Percentiles rank a stretch among this genome's conserved stretches.
phyloP scores from a whole-genome alignment of 2,113 vertebrate genomes.

The Pandion haliaetus region DNA sequence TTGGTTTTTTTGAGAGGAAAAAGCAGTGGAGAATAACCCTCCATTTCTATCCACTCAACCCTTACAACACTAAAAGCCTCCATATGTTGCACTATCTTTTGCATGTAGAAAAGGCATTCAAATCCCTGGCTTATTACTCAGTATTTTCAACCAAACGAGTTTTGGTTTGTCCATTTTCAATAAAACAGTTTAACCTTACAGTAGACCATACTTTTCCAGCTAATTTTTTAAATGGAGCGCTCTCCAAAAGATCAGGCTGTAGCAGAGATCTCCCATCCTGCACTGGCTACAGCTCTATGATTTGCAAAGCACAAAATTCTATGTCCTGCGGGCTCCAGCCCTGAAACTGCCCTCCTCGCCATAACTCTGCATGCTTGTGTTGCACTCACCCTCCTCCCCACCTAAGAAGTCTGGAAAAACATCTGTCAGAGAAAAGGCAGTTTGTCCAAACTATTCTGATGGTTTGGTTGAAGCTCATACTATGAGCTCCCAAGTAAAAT shows the following conservation, averaged over 20 bases:
- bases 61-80: neutral
- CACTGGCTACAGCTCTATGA: neutral
- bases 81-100: neutral
- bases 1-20: neutral
- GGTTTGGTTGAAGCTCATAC: neutral
- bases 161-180: neutral
- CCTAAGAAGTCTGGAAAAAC: neutral
- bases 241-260: neutral
- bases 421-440: neutral
- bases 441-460: neutral
- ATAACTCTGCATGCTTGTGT: rapidly evolving
- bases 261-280: neutral
- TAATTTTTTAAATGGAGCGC: neutral
- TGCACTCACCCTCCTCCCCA: neutral
- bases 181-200: neutral
- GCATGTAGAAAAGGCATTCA: neutral
- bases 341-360: too few species aligned
- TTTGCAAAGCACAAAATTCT: neutral
- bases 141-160: neutral
- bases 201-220: neutral
- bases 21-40: neutral
- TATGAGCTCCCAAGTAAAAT: neutral
- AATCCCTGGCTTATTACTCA: neutral
- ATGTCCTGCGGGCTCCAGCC: neutral
- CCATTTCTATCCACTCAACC: neutral